Conservation (phyloP, 53 echinoderm and acorn worm genomes). For the Paracentrotus lividus region DNA sequence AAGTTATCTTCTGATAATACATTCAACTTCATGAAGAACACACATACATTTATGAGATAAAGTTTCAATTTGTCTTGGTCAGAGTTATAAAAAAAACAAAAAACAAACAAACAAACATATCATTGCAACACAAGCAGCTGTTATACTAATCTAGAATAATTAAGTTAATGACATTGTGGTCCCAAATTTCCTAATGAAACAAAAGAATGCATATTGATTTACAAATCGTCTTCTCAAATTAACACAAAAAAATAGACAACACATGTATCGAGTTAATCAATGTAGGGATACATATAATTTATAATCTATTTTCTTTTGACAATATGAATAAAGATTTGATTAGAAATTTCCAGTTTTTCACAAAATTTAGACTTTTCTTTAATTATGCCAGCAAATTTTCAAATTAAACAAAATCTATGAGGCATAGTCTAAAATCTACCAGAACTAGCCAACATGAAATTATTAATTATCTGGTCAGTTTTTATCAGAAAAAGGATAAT, state of each 20-base stretch:
- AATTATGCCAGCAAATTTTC: not conserved
- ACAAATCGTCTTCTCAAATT: not conserved
- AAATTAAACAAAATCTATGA: not conserved
- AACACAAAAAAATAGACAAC: slow-evolving; percentile 32
- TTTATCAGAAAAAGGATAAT: not conserved
- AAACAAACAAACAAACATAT: no score
- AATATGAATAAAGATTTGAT: not conserved
- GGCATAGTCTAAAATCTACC: not conserved
- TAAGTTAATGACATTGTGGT: not conserved
- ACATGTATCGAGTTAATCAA: not conserved
- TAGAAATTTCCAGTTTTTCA: slow-evolving; percentile 9
- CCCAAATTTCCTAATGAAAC: not conserved
- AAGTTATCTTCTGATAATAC: not conserved
- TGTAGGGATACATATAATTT: not conserved
- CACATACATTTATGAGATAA: not conserved
- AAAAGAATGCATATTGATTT: not conserved
- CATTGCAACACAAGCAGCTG: not conserved
- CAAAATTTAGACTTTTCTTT: not conserved
- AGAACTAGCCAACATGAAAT: no score
- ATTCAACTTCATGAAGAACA: not conserved
- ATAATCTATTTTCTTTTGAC: slow-evolving; percentile 1
- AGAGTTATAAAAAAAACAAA: no score
- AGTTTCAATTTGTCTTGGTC: not conserved
- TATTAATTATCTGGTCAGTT: no score
- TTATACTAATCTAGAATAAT: not conserved